A percentile compares a stretch with the other conserved stretches of the same genome.
phyloP scores from a whole-genome alignment of 2,113 vertebrate genomes.

The Ageneiosus marmoratus region DNA sequence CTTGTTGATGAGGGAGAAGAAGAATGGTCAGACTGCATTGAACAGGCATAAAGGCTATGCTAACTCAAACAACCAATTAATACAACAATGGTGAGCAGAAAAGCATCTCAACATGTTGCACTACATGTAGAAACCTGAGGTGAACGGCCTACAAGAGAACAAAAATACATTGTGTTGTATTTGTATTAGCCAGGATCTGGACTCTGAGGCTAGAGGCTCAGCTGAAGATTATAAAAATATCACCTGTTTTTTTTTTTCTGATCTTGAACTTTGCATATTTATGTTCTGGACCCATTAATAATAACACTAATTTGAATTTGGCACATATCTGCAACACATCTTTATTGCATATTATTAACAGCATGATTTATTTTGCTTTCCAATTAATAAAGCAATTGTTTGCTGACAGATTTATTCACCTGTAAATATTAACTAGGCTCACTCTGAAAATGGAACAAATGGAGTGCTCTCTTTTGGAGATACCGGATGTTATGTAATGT shows the following conservation, averaged over 20 bases:
- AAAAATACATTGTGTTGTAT: background rate
- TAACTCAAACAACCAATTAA: background rate
- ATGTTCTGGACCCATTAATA: background rate
- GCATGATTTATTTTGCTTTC: conserved; percentile 2
- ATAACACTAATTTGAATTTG: background rate
- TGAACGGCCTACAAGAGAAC: background rate
- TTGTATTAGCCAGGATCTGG: background rate
- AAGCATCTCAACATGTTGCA: background rate
- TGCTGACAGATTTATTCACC: background rate
- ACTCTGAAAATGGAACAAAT: conserved; percentile 3
- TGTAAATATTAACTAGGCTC: conserved; percentile 2
- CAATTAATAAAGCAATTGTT: conserved; percentile 30
- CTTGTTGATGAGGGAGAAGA: background rate
- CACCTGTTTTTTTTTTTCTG: background rate
- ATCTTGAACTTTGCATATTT: background rate
- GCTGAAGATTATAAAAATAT: background rate
- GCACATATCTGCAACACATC: background rate
- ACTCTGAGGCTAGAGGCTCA: background rate
- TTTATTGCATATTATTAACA: background rate
- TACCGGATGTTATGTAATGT: conserved; percentile 27
- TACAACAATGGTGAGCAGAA: background rate
- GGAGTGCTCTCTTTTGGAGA: conserved; percentile 15
- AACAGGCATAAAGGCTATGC: background rate
- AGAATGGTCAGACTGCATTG: background rate
- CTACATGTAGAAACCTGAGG: background rate